Evolutionary conservation across 2,113 vertebrate genomes (phyloP).

Genomic region (Clarias batrachus): DNA sequence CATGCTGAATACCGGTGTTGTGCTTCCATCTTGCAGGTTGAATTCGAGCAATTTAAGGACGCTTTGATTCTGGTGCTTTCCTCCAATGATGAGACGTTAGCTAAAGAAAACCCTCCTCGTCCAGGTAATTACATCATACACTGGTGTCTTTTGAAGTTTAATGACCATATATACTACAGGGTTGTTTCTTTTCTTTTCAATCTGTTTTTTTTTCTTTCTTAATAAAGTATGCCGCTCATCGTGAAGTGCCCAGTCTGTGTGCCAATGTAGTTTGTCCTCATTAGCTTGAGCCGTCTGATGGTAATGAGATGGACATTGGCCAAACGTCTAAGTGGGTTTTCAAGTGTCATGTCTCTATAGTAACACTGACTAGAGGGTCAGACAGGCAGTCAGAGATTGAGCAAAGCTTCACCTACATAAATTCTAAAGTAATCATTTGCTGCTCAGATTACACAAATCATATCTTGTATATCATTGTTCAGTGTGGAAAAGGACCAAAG

Average conservation of each 20-base stretch:
- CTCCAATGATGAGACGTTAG: constrained; percentile 64
- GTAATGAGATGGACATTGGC: constrained; percentile 18
- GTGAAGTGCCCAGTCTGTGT: neutral
- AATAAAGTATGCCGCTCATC: neutral
- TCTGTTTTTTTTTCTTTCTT: neutral
- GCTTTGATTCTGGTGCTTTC: constrained; percentile 90
- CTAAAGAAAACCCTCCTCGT: constrained; percentile 72
- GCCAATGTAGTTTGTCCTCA: neutral
- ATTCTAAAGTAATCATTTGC: neutral
- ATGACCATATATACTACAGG: neutral
- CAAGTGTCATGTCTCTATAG: neutral
- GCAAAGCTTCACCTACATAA: neutral
- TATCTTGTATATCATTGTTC: neutral
- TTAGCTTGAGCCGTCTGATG: neutral
- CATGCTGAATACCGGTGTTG: neutral
- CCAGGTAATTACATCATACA: constrained; percentile 74
- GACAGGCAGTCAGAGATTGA: neutral
- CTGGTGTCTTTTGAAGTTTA: neutral
- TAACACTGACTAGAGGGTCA: constrained; percentile 1
- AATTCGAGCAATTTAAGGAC: constrained; percentile 93
- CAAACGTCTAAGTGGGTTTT: neutral
- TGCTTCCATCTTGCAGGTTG: constrained; percentile 74
- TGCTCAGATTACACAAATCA: neutral
- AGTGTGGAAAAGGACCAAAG: neutral
- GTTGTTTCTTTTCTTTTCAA: neutral